Conservation (phyloP, 2,113 vertebrate species). For the Gymnocephalus cernua region DNA sequence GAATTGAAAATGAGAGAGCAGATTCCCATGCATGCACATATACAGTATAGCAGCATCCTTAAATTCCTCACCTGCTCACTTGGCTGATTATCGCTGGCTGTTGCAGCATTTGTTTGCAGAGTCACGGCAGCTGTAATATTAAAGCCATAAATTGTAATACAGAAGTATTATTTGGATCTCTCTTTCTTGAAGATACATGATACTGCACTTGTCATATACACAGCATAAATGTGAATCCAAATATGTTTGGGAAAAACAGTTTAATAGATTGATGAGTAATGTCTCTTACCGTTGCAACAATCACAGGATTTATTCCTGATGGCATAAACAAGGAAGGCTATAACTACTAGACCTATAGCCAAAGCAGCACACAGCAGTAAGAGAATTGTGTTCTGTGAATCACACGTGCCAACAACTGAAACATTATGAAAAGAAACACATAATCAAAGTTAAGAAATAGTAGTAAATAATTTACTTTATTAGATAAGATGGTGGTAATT, state of each 20-base stretch:
- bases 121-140: background rate
- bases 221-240: background rate
- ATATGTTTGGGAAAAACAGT: background rate
- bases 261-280: background rate
- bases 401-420: constrained; percentile 1
- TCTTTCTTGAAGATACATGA: accelerated
- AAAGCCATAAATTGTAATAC: too few species aligned
- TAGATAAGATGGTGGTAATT: background rate
- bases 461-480: background rate
- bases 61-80: constrained; percentile 18
- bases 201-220: accelerated
- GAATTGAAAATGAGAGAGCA: background rate
- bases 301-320: constrained; percentile 23
- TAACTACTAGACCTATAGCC: constrained; percentile 14
- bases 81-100: background rate
- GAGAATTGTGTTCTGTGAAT: background rate
- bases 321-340: constrained; percentile 20
- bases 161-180: too few species aligned
- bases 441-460: background rate
- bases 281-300: constrained; percentile 12
- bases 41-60: too few species aligned
- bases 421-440: background rate
- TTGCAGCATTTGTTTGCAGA: accelerated
- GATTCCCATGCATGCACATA: background rate
- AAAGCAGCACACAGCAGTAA: constrained; percentile 14